Evolutionary conservation across 2,113 vertebrate genomes (phyloP).

Genomic region (Setophaga petechia): DNA sequence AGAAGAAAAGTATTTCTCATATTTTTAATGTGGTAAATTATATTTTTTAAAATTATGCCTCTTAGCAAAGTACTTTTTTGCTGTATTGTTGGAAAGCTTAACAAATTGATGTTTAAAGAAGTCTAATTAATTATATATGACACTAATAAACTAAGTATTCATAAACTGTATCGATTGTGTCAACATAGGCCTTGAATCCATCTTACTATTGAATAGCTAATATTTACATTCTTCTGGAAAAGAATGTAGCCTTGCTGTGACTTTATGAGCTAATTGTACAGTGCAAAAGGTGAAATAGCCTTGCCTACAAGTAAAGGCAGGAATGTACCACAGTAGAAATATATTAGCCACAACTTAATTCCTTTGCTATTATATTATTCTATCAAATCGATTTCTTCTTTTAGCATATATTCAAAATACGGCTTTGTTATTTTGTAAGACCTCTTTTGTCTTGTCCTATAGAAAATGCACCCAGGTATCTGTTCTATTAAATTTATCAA

Average conservation of each 20-base stretch:
- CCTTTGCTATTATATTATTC: background rate
- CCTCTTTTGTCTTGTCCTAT: background rate
- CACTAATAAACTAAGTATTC: conserved; percentile 40
- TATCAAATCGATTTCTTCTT: background rate
- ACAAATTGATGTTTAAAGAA: conserved; percentile 25
- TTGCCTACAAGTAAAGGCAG: background rate
- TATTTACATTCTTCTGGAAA: background rate
- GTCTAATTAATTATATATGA: conserved; percentile 31
- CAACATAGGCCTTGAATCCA: background rate
- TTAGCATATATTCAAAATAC: background rate
- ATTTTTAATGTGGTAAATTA: background rate
- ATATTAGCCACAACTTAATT: background rate
- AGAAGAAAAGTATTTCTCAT: background rate
- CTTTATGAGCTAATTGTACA: background rate
- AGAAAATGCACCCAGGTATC: background rate
- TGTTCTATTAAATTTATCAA: background rate
- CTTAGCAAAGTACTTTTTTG: background rate
- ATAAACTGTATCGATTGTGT: background rate
- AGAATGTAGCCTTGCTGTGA: background rate
- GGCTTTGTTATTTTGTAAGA: background rate
- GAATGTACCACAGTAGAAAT: background rate
- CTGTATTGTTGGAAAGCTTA: background rate
- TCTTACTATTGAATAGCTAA: background rate
- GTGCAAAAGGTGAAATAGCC: background rate
- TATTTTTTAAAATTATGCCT: background rate